Conservation (phyloP, 2,888 invertebrate genomes). For the Oithona nana region DNA sequence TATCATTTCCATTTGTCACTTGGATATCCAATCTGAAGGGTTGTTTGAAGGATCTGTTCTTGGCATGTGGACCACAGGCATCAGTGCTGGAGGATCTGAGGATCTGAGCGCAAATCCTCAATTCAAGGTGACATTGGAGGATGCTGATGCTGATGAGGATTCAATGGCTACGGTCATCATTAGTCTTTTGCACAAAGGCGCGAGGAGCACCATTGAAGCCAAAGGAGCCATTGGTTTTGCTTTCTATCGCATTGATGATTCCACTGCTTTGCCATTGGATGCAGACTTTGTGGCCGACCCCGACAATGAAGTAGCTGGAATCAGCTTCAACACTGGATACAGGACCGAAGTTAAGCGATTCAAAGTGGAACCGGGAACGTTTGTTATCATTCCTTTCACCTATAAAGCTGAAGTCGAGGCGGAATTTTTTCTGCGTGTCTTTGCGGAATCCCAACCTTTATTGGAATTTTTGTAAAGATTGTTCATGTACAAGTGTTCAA, state of each 20-base stretch:
- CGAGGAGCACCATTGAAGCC: background rate
- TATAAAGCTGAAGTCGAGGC: background rate
- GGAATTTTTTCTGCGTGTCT: background rate
- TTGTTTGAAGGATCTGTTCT: background rate
- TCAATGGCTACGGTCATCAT: background rate
- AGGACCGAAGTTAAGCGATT: background rate
- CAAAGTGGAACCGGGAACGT: background rate
- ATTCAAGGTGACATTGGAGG: background rate
- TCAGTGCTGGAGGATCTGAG: background rate
- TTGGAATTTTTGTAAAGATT: no score
- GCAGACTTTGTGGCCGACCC: background rate
- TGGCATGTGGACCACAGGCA: background rate
- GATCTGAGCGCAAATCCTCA: background rate
- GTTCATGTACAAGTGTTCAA: no score
- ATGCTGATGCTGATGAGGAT: background rate
- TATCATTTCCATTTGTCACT: background rate
- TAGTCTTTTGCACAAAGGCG: background rate
- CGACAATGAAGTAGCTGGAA: background rate
- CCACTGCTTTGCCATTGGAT: background rate
- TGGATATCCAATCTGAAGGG: constrained; percentile 8
- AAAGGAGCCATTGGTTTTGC: background rate
- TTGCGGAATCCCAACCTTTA: background rate
- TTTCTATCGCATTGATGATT: background rate
- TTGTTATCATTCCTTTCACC: background rate
- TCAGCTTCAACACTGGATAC: background rate